phyloP scores from a whole-genome alignment of 2,113 vertebrate species.

The Pithys albifrons region DNA sequence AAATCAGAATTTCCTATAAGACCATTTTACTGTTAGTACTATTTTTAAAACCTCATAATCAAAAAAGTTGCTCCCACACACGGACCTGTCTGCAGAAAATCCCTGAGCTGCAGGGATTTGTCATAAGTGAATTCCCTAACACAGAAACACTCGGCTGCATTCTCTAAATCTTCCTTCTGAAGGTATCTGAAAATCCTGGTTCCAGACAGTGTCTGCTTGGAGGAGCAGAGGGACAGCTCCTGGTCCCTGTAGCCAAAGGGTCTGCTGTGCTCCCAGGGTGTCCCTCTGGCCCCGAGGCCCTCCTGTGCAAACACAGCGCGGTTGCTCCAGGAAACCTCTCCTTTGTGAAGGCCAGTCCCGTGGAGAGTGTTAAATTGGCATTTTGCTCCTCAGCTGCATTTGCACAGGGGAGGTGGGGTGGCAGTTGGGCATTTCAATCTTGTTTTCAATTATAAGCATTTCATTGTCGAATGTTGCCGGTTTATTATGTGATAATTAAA shows the following conservation, averaged over 20 bases:
- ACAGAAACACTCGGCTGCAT: neutral
- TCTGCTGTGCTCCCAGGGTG: neutral
- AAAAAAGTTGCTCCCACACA: neutral
- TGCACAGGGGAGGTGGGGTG: neutral
- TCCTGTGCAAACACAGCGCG: rapidly evolving
- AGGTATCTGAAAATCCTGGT: neutral
- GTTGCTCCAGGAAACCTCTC: neutral
- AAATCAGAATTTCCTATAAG: neutral
- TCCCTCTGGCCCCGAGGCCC: neutral
- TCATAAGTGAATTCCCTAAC: neutral
- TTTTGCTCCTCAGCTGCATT: neutral
- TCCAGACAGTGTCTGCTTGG: neutral
- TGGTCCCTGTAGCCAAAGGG: rapidly evolving
- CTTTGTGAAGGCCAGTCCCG: neutral
- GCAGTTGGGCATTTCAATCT: constrained; percentile 29
- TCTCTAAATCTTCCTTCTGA: neutral
- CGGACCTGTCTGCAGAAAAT: neutral
- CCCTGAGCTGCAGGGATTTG: neutral
- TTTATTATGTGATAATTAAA: constrained; percentile 65
- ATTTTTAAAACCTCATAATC: neutral
- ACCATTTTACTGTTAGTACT: neutral
- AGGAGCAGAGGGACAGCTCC: neutral
- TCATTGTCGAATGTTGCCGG: neutral
- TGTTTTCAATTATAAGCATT: constrained; percentile 58
- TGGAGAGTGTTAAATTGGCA: neutral